phyloP scores from a whole-genome alignment of 2,797 vertebrate genomes.

The Melanotaenia pygmaea region DNA sequence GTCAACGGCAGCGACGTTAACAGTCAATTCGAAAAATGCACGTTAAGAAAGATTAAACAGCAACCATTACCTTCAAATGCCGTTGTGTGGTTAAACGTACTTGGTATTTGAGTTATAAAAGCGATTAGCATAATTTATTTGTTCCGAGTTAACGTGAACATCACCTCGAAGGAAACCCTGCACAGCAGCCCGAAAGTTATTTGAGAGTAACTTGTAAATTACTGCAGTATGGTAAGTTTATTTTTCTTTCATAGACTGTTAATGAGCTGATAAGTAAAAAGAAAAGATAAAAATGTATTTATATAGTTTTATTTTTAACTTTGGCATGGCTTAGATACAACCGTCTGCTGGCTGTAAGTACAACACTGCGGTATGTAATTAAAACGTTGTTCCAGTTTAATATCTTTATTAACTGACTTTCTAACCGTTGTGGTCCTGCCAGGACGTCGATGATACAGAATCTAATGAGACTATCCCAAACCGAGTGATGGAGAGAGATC shows the following conservation, averaged over 20 bases:
- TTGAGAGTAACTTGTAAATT: neutral
- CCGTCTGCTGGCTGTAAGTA: neutral
- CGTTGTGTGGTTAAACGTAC: neutral
- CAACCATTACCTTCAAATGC: neutral
- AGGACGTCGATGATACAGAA: conserved; percentile 64
- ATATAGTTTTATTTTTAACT: neutral
- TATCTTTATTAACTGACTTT: neutral
- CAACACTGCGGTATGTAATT: neutral
- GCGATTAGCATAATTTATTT: conserved; percentile 8
- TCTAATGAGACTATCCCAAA: conserved; percentile 25
- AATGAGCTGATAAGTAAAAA: neutral
- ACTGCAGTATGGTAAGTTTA: conserved; percentile 47
- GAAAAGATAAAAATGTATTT: neutral
- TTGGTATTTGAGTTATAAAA: neutral
- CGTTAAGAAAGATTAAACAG: neutral
- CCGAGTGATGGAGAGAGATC: conserved; percentile 46
- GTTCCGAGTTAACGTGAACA: neutral
- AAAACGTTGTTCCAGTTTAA: neutral
- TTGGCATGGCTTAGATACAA: neutral
- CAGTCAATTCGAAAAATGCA: conserved; percentile 1
- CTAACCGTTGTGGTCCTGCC: neutral
- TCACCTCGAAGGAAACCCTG: neutral
- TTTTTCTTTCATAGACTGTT: neutral
- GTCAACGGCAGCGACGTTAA: conserved; percentile 29
- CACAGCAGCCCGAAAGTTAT: neutral